Conservation (phyloP, 2,888 invertebrate genomes). For the Xylocampa areola region DNA sequence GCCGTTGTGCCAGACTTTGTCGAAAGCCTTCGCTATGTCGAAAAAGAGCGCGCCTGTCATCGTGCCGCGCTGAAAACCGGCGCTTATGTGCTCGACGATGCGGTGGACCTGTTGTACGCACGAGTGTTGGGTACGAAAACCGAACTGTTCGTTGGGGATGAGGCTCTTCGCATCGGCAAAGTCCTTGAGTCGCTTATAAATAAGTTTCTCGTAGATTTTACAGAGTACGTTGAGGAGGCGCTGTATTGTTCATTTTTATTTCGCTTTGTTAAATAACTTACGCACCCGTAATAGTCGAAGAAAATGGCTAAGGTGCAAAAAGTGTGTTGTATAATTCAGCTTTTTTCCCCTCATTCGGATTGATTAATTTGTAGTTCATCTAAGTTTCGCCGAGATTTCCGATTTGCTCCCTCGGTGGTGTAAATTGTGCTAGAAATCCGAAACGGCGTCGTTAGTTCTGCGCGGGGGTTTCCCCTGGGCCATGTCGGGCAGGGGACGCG, state of each 20-base stretch:
- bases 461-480: conserved; percentile 82
- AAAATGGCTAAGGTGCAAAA: conserved; percentile 62
- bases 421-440: conserved; percentile 88
- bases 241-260: conserved; percentile 17
- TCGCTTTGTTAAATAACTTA: conserved; percentile 33
- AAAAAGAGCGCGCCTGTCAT: too few relatives aligned
- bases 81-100: too few relatives aligned
- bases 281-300: conserved; percentile 24
- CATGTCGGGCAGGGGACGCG: conserved; percentile 78
- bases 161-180: too few relatives aligned
- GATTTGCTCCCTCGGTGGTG: conserved; percentile 76
- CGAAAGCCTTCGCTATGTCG: too few relatives aligned
- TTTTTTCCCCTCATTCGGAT: conserved; percentile 66
- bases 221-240: too few relatives aligned
- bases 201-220: too few relatives aligned
- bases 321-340: conserved; percentile 71
- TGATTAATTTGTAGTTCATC: conserved; percentile 80
- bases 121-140: too few relatives aligned
- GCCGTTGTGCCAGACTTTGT: too few relatives aligned
- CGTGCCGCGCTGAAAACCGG: too few relatives aligned
- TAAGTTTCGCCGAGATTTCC: conserved; percentile 80
- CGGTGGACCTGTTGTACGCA: too few relatives aligned
- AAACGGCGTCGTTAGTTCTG: conserved; percentile 87
- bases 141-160: too few relatives aligned
- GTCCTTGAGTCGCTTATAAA: too few relatives aligned